These are phyloP conservation scores for Stigmatopora nigra DNA, from an alignment of 2,113 vertebrate genomes.

Conservation along the genomic window DNA sequence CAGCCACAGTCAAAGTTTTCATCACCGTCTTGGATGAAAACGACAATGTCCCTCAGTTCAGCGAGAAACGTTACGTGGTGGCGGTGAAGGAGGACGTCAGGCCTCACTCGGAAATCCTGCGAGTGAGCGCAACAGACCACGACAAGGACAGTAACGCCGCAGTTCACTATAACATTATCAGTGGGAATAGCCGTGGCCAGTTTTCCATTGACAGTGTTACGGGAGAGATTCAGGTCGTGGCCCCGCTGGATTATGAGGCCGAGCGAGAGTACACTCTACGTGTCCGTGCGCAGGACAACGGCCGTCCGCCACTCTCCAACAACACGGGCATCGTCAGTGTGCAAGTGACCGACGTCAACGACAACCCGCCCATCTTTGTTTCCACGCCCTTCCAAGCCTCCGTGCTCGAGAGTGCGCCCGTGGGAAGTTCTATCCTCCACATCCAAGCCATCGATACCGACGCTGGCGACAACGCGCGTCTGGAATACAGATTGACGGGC, in stretches of 20 bases:
- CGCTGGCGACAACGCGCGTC: conserved; percentile 83
- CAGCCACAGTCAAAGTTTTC: conserved; percentile 83
- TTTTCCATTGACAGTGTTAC: conserved; percentile 93
- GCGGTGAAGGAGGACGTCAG: conserved; percentile 89
- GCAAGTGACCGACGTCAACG: conserved; percentile 93
- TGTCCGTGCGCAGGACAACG: conserved; percentile 90
- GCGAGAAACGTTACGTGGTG: conserved; percentile 93
- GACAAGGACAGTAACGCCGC: conserved; percentile 91
- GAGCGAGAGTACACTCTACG: conserved; percentile 89
- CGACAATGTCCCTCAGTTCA: conserved; percentile 95
- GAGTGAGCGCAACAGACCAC: conserved; percentile 81
- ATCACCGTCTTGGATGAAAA: conserved; percentile 97
- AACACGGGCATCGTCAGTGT: conserved; percentile 93
- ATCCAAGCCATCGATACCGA: conserved; percentile 97
- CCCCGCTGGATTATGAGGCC: conserved; percentile 87
- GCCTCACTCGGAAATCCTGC: conserved; percentile 86
- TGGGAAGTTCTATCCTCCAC: conserved; percentile 93
- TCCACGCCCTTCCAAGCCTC: conserved; percentile 96
- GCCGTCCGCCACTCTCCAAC: conserved; percentile 91
- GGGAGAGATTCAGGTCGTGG: conserved; percentile 91
- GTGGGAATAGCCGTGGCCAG: conserved; percentile 91
- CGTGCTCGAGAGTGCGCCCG: conserved; percentile 86
- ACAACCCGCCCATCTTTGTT: conserved; percentile 95
- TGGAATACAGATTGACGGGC: conserved; percentile 88
- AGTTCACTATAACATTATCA: conserved; percentile 97